Evolutionary conservation across 2,113 vertebrate species (phyloP).

Genomic region (Peromyscus polionotus): DNA sequence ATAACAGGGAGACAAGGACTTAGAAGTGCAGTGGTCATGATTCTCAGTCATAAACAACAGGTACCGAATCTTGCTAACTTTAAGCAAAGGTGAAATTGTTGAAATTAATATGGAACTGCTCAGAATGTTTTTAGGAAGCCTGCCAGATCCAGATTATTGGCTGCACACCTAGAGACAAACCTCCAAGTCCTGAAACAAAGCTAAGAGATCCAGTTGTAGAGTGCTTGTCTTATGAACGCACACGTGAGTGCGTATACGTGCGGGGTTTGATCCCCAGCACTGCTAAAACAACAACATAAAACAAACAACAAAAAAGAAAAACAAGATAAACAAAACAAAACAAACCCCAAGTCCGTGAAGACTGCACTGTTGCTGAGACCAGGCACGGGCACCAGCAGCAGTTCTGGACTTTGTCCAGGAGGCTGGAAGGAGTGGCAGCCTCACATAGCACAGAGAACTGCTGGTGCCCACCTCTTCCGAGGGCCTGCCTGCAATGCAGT

Average conservation of each 20-base stretch:
- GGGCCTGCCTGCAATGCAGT: neutral
- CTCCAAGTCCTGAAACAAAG: neutral
- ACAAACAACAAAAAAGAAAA: neutral
- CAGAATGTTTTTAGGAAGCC: neutral
- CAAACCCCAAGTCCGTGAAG: neutral
- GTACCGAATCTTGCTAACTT: conserved; percentile 28
- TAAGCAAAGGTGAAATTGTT: conserved; percentile 43
- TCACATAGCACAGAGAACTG: too few relatives aligned
- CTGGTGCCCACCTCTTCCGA: neutral
- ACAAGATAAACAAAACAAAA: neutral
- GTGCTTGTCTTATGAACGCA: neutral
- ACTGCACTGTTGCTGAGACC: neutral
- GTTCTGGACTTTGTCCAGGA: too few relatives aligned
- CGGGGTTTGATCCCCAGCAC: neutral
- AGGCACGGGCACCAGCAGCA: neutral
- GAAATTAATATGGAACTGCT: neutral
- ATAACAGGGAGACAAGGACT: neutral
- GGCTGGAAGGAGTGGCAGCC: neutral
- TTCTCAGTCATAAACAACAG: conserved; percentile 24
- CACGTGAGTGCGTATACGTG: neutral
- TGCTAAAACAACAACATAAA: neutral
- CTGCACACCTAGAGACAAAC: neutral
- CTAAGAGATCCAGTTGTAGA: neutral
- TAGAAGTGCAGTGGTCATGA: neutral
- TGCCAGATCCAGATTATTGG: neutral